phyloP scores from a whole-genome alignment of 1,140 invertebrate species.

The Caenorhabditis briggsae region DNA sequence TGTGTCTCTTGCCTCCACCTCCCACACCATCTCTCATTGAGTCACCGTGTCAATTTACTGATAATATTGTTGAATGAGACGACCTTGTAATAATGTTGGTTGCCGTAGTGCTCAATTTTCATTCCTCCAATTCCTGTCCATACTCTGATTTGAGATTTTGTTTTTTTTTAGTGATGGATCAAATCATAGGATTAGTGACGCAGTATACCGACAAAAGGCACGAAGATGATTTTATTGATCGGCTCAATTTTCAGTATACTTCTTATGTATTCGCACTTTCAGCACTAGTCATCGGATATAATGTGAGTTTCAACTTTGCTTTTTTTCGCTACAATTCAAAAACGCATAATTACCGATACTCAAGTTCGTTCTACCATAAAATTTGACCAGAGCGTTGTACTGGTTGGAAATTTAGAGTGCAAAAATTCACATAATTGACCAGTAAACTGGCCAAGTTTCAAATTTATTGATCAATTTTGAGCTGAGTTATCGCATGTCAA shows the following conservation, averaged over 20 bases:
- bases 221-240: conserved; percentile 62
- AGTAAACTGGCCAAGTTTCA: no score
- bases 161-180: conserved; percentile 8
- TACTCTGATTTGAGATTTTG: neutral
- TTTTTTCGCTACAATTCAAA: no score
- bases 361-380: no score
- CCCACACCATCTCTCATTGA: conserved; percentile 16
- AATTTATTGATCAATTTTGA: no score
- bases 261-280: conserved; percentile 60
- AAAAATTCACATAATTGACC: no score
- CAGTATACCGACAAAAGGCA: conserved; percentile 31
- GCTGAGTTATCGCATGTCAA: no score
- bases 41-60: conserved; percentile 17
- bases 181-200: conserved; percentile 1
- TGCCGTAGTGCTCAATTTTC: neutral
- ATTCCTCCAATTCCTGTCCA: neutral
- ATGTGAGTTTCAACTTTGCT: conserved; percentile 52
- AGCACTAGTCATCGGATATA: conserved; percentile 58
- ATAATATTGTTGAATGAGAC: conserved; percentile 2
- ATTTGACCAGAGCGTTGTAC: no score
- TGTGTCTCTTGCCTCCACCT: neutral
- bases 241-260: conserved; percentile 58
- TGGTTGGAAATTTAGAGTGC: no score
- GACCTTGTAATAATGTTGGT: conserved; percentile 3
- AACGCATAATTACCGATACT: no score